phyloP scores from a whole-genome alignment of 2,113 vertebrate genomes.

The Aegithalos caudatus region DNA sequence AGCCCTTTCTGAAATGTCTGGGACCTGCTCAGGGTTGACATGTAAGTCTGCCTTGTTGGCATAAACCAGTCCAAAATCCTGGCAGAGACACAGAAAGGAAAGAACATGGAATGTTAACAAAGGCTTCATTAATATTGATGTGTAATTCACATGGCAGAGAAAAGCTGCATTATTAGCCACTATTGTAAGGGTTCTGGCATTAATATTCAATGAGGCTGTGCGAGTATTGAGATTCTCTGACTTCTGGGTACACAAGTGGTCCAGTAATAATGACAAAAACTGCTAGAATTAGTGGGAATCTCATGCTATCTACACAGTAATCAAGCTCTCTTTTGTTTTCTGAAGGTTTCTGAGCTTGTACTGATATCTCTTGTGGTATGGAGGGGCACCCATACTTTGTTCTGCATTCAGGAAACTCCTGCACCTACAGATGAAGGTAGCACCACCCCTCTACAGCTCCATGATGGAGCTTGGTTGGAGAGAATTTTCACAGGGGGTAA shows the following conservation, averaged over 20 bases:
- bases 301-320: not conserved
- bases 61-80: conserved; percentile 46
- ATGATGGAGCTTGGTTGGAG: not conserved
- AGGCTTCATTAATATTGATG: conserved; percentile 72
- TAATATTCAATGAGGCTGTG: conserved; percentile 61
- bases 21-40: conserved; percentile 20
- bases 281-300: not conserved
- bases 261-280: conserved; percentile 29
- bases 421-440: not conserved
- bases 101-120: conserved; percentile 60
- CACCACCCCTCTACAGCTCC: not conserved
- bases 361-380: not conserved
- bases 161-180: conserved; percentile 66
- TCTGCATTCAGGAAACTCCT: not conserved
- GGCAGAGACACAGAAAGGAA: conserved; percentile 28
- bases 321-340: conserved; percentile 3
- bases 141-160: conserved; percentile 51
- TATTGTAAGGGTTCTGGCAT: conserved; percentile 58
- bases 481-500: not conserved
- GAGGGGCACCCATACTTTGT: not conserved
- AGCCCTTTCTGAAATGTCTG: conserved; percentile 24
- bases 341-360: not conserved
- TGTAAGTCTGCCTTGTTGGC: conserved; percentile 31
- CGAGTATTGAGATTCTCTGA: conserved; percentile 47
- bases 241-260: conserved; percentile 29